These are phyloP conservation scores for Corythornis leucogaster DNA, from an alignment of 2,797 vertebrate species.

Conservation along the genomic window DNA sequence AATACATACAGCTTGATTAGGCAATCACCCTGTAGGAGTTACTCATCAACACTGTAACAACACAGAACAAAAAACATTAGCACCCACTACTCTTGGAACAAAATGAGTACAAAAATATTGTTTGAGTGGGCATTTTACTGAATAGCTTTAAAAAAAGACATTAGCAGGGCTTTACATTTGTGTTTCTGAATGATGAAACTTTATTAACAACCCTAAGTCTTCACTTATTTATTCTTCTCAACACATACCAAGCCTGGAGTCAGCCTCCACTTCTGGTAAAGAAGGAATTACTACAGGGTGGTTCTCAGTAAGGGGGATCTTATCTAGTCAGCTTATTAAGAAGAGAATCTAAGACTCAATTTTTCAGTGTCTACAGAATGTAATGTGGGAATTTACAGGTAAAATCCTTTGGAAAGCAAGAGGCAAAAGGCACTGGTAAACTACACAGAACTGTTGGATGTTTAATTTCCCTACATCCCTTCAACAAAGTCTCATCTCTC, in stretches of 20 bases:
- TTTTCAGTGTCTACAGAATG: neutral
- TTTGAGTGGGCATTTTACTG: neutral
- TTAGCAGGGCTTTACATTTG: neutral
- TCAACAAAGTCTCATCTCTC: neutral
- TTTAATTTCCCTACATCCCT: neutral
- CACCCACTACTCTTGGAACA: neutral
- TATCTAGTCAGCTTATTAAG: neutral
- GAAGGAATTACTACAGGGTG: neutral
- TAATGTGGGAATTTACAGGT: neutral
- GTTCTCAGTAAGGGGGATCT: neutral
- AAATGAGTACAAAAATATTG: neutral
- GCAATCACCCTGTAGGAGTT: neutral
- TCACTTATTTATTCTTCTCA: neutral
- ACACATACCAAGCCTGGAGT: neutral
- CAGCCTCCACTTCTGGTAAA: neutral
- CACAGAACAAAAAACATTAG: neutral
- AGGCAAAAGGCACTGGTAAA: neutral
- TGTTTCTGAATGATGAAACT: neutral
- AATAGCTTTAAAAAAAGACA: neutral
- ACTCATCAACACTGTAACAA: neutral
- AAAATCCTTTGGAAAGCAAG: neutral
- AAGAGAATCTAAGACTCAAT: neutral
- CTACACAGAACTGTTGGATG: neutral
- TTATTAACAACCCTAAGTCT: neutral
- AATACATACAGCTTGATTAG: neutral